A percentile compares a stretch with the other conserved stretches of the same genome.
phyloP scores from a whole-genome alignment of 2,113 vertebrate genomes.

The Azemiops feae region DNA sequence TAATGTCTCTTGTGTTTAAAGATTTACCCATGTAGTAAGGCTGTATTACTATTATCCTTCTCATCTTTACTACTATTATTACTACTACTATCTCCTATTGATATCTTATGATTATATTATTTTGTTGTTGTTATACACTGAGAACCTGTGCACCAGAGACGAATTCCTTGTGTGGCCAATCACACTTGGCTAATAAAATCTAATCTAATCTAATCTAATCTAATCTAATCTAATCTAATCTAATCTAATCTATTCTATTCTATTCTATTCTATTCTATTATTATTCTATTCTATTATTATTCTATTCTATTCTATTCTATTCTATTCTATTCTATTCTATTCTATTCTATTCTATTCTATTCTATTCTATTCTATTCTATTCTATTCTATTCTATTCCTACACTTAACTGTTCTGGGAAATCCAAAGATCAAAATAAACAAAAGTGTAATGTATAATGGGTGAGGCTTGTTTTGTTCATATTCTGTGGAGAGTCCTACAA shows the following conservation, averaged over 20 bases:
- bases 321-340: too few relatives aligned
- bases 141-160: not conserved
- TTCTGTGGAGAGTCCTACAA: not conserved
- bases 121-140: not conserved
- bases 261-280: too few relatives aligned
- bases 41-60: not conserved
- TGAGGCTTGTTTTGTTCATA: not conserved
- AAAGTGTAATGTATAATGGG: not conserved
- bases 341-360: too few relatives aligned
- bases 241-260: too few relatives aligned
- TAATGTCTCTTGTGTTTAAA: not conserved
- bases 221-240: too few relatives aligned
- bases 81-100: not conserved
- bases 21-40: not conserved
- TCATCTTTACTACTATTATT: not conserved
- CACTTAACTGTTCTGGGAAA: not conserved
- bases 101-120: not conserved
- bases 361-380: too few relatives aligned
- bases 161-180: not conserved
- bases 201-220: too few relatives aligned
- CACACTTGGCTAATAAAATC: too few relatives aligned
- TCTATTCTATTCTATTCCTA: not conserved
- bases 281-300: too few relatives aligned
- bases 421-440: not conserved
- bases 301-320: too few relatives aligned